Base-by-base conservation (phyloP, 1,140 invertebrate species). In the Rhopalosiphum maidis region DNA sequence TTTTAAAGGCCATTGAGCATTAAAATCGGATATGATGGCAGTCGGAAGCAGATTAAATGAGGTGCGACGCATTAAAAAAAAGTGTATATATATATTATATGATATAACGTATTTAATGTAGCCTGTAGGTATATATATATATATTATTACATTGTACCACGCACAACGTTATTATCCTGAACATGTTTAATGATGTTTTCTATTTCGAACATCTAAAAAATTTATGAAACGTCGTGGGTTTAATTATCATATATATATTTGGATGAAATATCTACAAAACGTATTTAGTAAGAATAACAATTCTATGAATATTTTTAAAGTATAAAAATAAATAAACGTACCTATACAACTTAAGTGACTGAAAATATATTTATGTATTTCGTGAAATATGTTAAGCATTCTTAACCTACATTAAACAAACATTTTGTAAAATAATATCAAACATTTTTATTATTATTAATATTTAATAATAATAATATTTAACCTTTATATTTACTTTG, bases 1-100 rank as follows among this genome's bases (percentile, higher is more conserved):
- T 88, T 88, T 88, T 89, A 89, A 89, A 89, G n/a, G n/a, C 48
- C 87, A 54, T 89, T 54, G 87, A 89, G 46, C n/a, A 51, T 89
- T 54, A 89, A 89, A 89, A 89, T 89, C 87, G 87, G 87, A 89
- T 89, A 51, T n/a, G 43, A 87, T n/a, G 86, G 43, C 18, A n/a
- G 43, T 87, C 25, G 15, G 43, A 48, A 46, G 48, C 30, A 30
- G 48, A 89, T 54, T 54, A 54, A 89, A 89, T 89, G 87, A 89
- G 87, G 87, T 89, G 48, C 48, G n/a, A 35, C 87, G 51, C n/a
- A 89, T 51, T 89, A 54, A 51, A 37, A 89, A 88, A 54, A 54
- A 46, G 0, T 30, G 7, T 77, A 77, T 77, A 68, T 68, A 77
- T 77, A 77, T 68, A 68, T 68, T 18, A 68, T 68, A 68, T 68